Conservation (phyloP, 2,888 invertebrate species). For the Ornithoptera priamus region DNA sequence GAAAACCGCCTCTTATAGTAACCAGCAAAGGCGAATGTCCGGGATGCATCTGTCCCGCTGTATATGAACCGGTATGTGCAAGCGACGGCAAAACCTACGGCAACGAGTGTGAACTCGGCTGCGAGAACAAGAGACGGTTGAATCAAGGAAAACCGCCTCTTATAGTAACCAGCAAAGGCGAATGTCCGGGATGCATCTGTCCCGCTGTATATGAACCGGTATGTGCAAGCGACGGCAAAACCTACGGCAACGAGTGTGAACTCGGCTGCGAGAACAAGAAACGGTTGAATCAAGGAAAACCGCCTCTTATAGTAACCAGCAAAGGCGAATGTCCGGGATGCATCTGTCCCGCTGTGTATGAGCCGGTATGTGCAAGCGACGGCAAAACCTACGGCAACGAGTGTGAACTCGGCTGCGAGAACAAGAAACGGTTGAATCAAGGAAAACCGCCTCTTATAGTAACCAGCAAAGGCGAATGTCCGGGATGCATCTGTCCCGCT, state of each 20-base stretch:
- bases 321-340: neutral
- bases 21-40: conserved; percentile 29
- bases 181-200: conserved; percentile 22
- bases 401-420: conserved; percentile 29
- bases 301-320: neutral
- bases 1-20: conserved; percentile 18
- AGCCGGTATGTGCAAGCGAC: conserved; percentile 27
- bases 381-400: conserved; percentile 38
- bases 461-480: conserved; percentile 2
- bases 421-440: neutral
- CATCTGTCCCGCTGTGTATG: neutral
- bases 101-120: conserved; percentile 34
- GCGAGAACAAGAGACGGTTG: conserved; percentile 23
- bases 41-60: conserved; percentile 30
- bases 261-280: conserved; percentile 34
- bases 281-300: conserved; percentile 2
- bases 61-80: conserved; percentile 42
- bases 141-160: neutral
- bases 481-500: neutral
- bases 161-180: conserved; percentile 19
- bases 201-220: conserved; percentile 31
- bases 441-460: neutral
- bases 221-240: conserved; percentile 39
- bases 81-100: conserved; percentile 39
- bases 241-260: conserved; percentile 37